Evolutionary conservation across 2,797 vertebrate genomes (phyloP).

Genomic region (Hemibagrus guttatus): DNA sequence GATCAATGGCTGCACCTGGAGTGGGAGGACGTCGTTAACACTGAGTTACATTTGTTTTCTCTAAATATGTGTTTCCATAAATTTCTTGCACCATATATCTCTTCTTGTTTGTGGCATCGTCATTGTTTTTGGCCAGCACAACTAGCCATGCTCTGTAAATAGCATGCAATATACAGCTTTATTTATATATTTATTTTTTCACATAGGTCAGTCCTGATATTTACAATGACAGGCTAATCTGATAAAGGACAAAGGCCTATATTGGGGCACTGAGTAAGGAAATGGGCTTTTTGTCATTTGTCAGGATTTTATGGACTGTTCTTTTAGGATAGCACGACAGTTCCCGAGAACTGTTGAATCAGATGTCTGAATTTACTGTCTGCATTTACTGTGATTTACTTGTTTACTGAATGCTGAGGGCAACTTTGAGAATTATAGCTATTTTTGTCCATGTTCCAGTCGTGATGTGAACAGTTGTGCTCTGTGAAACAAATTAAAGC

Average conservation of each 20-base stretch:
- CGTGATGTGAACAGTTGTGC: background rate
- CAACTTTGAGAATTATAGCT: too few species aligned
- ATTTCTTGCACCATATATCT: background rate
- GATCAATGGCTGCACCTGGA: background rate
- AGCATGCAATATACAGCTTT: background rate
- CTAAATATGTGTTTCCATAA: background rate
- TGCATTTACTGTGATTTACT: background rate
- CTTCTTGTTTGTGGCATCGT: background rate
- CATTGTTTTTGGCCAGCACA: background rate
- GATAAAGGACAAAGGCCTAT: background rate
- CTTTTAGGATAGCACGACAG: background rate
- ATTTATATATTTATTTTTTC: background rate
- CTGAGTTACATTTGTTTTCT: background rate
- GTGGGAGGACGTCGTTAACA: background rate
- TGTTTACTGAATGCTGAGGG: background rate
- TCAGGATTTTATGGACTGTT: background rate
- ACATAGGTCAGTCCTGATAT: background rate
- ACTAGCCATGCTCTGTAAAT: background rate
- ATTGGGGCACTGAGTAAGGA: background rate
- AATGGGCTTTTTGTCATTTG: background rate
- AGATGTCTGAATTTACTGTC: conserved; percentile 7
- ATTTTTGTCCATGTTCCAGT: background rate
- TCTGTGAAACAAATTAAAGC: conserved; percentile 13
- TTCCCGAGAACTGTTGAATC: background rate
- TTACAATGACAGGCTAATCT: background rate